Evolutionary conservation across 2,113 vertebrate species (phyloP).

Genomic region (Macrotus californicus): DNA sequence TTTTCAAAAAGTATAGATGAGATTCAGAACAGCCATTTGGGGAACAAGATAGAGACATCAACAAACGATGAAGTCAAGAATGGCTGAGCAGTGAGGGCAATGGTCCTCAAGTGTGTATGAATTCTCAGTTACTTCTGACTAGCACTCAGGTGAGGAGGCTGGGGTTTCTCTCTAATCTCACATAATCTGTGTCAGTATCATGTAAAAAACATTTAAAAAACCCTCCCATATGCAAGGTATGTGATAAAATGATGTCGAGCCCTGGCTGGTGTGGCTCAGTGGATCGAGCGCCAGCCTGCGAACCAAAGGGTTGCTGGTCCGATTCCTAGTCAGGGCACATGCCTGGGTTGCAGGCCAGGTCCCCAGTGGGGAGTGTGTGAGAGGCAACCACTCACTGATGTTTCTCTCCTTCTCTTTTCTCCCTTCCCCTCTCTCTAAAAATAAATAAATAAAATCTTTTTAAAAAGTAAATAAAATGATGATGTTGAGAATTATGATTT

Average conservation of each 20-base stretch:
- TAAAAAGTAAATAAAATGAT: background rate
- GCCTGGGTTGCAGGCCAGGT: too few relatives aligned
- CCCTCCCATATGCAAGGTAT: background rate
- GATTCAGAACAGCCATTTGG: background rate
- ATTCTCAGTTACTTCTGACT: background rate
- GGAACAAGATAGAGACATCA: background rate
- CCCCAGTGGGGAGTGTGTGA: too few relatives aligned
- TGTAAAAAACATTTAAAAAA: background rate
- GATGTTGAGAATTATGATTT: background rate
- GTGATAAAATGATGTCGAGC: background rate
- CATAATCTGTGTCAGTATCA: background rate
- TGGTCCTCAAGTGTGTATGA: background rate
- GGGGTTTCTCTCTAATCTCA: background rate
- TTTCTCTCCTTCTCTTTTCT: too few relatives aligned
- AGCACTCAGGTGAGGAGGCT: background rate
- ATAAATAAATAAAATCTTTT: too few relatives aligned
- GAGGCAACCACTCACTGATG: too few relatives aligned
- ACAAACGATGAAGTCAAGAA: background rate
- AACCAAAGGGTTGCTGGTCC: too few relatives aligned
- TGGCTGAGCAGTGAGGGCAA: background rate
- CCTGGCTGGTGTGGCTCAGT: too few relatives aligned
- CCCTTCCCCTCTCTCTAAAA: too few relatives aligned
- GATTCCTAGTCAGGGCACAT: too few relatives aligned
- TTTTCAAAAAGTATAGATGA: background rate
- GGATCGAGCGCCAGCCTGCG: too few relatives aligned